Conservation (phyloP, 2,113 vertebrate species). For the Perca fluviatilis region DNA sequence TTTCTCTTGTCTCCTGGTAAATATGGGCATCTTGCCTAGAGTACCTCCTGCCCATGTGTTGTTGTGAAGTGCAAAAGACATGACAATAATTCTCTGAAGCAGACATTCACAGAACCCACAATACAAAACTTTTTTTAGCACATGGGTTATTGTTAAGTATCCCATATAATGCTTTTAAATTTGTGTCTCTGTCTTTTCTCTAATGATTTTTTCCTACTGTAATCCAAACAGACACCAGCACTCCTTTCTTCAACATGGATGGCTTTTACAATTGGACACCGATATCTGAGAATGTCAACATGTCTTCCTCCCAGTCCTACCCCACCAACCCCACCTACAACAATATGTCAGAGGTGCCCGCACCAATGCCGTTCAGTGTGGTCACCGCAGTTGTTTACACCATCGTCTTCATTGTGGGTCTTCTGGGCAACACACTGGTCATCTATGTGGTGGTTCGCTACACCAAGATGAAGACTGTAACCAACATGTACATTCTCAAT, state of each 20-base stretch:
- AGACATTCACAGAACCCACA: not conserved
- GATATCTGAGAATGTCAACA: not conserved
- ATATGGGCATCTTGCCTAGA: constrained; percentile 43
- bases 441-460: constrained; percentile 92
- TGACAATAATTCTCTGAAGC: not conserved
- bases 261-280: constrained; percentile 30
- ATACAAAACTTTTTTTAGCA: not conserved
- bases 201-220: not conserved
- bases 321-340: not conserved
- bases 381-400: constrained; percentile 87
- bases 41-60: not conserved
- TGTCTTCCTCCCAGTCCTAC: constrained; percentile 15
- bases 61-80: not conserved
- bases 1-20: constrained; percentile 29
- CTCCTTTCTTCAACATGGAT: constrained; percentile 64
- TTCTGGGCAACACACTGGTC: constrained; percentile 90
- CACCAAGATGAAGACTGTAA: constrained; percentile 94
- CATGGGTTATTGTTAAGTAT: not conserved
- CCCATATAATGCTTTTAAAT: constrained; percentile 6
- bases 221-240: not conserved
- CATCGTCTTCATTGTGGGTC: constrained; percentile 88
- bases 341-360: not conserved
- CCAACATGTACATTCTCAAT: constrained; percentile 97
- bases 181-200: constrained; percentile 34
- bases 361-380: constrained; percentile 48